These are phyloP conservation scores for Conger conger DNA, from an alignment of 2,113 vertebrate genomes.

Conservation along the genomic window DNA sequence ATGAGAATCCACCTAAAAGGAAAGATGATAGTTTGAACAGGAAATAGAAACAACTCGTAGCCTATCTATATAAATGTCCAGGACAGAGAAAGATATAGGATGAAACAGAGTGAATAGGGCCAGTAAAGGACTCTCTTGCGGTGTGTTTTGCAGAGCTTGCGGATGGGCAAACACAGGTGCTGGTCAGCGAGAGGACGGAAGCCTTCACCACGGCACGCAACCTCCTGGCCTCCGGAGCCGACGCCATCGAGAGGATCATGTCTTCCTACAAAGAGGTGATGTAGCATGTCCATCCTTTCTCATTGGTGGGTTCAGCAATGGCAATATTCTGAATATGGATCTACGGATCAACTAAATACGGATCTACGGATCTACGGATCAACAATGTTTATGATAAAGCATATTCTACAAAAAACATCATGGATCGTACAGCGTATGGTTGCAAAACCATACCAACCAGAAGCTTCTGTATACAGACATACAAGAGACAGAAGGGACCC, in stretches of 20 bases:
- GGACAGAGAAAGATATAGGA: too few relatives aligned
- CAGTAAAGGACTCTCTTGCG: too few relatives aligned
- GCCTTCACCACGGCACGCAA: constrained; percentile 97
- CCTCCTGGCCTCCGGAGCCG: constrained; percentile 87
- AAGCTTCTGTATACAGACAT: neutral
- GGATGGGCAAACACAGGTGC: constrained; percentile 83
- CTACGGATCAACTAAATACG: too few relatives aligned
- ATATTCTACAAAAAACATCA: too few relatives aligned
- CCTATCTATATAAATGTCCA: too few relatives aligned
- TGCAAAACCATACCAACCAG: neutral
- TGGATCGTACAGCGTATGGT: neutral
- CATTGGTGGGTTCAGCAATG: neutral
- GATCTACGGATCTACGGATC: too few relatives aligned
- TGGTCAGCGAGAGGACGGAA: constrained; percentile 97
- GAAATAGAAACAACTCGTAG: too few relatives aligned
- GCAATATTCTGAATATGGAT: neutral
- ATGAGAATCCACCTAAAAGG: too few relatives aligned
- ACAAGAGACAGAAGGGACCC: neutral
- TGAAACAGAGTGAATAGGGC: too few relatives aligned
- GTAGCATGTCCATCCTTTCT: neutral
- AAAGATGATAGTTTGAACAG: too few relatives aligned
- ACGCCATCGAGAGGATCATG: constrained; percentile 98
- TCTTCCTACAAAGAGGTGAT: constrained; percentile 98
- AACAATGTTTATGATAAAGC: neutral
- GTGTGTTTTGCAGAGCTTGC: constrained; percentile 72